Evolutionary conservation across 2,888 invertebrate species (phyloP).

Genomic region (Epinotia demarniana): DNA sequence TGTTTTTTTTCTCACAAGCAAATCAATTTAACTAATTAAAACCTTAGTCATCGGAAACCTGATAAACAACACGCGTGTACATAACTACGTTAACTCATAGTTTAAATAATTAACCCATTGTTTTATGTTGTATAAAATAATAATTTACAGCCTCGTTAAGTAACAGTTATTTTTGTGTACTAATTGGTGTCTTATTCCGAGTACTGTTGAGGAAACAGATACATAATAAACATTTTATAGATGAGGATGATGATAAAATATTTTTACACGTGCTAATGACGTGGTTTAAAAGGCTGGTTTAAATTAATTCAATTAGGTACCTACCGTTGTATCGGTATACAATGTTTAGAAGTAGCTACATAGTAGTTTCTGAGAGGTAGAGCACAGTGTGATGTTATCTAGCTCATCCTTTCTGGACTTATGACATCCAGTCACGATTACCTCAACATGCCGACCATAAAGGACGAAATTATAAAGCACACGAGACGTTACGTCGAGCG

Average conservation of each 20-base stretch:
- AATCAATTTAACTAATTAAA: conserved; percentile 4
- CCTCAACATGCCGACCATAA: too few species aligned
- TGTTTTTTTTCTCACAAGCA: not conserved
- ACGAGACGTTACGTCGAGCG: too few species aligned
- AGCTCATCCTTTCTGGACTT: too few species aligned
- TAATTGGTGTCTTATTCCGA: conserved; percentile 32
- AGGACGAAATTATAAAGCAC: too few species aligned
- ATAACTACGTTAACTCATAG: conserved; percentile 9
- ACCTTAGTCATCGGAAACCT: not conserved
- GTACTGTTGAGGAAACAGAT: conserved; percentile 1
- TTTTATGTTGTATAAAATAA: conserved; percentile 40
- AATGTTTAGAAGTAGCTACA: too few species aligned
- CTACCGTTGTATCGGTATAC: too few species aligned
- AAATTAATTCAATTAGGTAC: too few species aligned
- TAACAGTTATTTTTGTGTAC: conserved; percentile 18
- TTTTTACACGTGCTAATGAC: not conserved
- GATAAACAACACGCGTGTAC: conserved; percentile 7
- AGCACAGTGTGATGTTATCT: too few species aligned
- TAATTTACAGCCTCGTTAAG: conserved; percentile 39
- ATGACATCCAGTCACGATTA: too few species aligned
- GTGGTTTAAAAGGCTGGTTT: too few species aligned
- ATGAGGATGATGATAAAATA: not conserved
- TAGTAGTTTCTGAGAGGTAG: too few species aligned
- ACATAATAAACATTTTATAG: not conserved
- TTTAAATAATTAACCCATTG: conserved; percentile 36